These are phyloP conservation scores for Syrphus vitripennis DNA, from an alignment of 2,888 invertebrate species.

Conservation along the genomic window DNA sequence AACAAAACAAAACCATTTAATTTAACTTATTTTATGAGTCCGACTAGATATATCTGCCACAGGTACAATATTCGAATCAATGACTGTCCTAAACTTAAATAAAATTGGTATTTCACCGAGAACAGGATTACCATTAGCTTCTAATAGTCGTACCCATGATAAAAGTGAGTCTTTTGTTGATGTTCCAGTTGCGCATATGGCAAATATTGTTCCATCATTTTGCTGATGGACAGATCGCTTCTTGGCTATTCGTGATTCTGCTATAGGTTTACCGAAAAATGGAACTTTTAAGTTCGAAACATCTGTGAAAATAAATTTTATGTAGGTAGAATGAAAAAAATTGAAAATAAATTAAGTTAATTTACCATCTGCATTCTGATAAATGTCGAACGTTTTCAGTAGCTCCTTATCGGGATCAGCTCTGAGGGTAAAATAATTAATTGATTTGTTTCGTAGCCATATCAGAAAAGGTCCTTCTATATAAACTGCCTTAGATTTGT, in stretches of 20 bases:
- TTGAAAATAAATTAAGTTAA: background rate
- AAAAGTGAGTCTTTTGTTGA: slow-evolving; percentile 94
- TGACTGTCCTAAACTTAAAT: slow-evolving; percentile 88
- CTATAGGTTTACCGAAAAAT: slow-evolving; percentile 81
- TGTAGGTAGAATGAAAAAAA: background rate
- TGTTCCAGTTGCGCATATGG: slow-evolving; percentile 94
- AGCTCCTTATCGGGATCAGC: slow-evolving; percentile 85
- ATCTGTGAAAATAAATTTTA: slow-evolving; percentile 82
- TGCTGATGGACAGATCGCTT: slow-evolving; percentile 93
- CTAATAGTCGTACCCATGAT: slow-evolving; percentile 94
- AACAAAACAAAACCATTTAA: background rate
- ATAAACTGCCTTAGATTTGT: slow-evolving; percentile 85
- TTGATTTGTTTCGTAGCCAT: slow-evolving; percentile 88
- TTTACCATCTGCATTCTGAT: slow-evolving; percentile 86
- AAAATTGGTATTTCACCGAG: slow-evolving; percentile 90
- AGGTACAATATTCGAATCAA: slow-evolving; percentile 63
- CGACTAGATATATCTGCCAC: slow-evolving; percentile 9
- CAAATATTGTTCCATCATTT: slow-evolving; percentile 93
- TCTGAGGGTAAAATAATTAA: slow-evolving; percentile 92
- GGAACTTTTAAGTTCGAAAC: slow-evolving; percentile 86
- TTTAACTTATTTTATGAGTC: slow-evolving; percentile 56
- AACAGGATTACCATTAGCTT: slow-evolving; percentile 88
- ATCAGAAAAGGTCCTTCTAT: slow-evolving; percentile 93
- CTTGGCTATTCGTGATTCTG: slow-evolving; percentile 80
- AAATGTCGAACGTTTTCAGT: slow-evolving; percentile 78